Conservation (phyloP, 2,113 vertebrate species). For the human region DNA sequence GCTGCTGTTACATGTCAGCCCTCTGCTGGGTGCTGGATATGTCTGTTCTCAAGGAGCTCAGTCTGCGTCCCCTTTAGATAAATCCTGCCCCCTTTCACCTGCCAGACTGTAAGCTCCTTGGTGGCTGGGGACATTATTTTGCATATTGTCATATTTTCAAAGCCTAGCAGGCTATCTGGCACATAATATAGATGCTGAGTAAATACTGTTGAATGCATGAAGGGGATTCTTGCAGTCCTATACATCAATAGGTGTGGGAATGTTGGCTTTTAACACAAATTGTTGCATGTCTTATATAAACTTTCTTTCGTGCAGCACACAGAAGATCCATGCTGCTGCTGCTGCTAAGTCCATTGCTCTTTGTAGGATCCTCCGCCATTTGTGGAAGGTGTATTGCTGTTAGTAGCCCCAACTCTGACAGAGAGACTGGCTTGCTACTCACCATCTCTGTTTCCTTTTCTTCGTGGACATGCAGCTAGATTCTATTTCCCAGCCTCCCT, state of each 20-base stretch:
- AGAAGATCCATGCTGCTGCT: neutral
- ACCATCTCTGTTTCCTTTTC: neutral
- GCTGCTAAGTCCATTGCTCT: neutral
- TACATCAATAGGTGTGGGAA: too few relatives aligned
- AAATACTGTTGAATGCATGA: neutral
- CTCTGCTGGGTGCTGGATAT: neutral
- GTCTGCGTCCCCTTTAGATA: neutral
- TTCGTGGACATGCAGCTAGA: neutral
- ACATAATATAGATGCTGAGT: neutral
- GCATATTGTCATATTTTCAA: neutral
- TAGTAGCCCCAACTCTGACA: neutral
- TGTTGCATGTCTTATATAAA: neutral
- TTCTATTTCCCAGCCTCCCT: neutral
- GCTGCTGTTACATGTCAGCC: neutral
- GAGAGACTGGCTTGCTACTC: neutral
- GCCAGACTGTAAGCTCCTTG: rapidly evolving
- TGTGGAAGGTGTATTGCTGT: neutral
- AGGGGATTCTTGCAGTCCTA: neutral
- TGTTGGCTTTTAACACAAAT: neutral
- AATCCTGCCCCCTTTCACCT: neutral
- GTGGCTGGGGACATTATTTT: neutral
- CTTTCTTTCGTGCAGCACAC: neutral
- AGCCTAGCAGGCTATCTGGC: neutral
- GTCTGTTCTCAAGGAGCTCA: neutral
- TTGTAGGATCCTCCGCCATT: neutral